phyloP scores from a whole-genome alignment of 2,113 vertebrate genomes.

The Eidolon helvum region DNA sequence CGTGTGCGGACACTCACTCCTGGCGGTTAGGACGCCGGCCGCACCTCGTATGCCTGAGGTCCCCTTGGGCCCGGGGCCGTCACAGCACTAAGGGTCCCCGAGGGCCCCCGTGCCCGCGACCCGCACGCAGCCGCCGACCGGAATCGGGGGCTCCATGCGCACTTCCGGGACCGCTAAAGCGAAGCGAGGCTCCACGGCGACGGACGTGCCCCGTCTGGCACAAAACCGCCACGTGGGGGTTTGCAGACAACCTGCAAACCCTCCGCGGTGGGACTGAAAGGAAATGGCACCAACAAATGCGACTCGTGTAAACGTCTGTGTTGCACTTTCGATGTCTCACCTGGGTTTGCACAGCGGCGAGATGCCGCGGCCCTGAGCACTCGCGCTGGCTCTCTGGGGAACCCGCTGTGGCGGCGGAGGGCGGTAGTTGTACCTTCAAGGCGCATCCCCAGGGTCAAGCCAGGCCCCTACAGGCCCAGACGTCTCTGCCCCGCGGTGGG shows the following conservation, averaged over 20 bases:
- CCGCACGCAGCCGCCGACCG: accelerated
- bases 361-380: accelerated
- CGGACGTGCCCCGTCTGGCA: no score
- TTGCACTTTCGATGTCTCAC: not conserved
- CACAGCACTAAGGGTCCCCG: accelerated
- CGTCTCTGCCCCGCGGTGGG: no score
- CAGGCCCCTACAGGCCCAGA: not conserved
- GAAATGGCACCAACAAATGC: accelerated
- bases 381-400: accelerated
- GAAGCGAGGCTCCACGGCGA: no score
- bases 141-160: accelerated
- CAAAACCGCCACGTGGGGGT: accelerated
- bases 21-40: accelerated
- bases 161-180: accelerated
- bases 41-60: no score
- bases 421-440: not conserved
- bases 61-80: accelerated
- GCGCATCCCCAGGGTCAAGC: not conserved
- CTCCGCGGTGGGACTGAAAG: accelerated
- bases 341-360: not conserved
- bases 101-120: accelerated
- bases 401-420: not conserved
- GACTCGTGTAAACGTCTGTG: accelerated
- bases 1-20: accelerated
- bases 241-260: accelerated